Percentiles rank a stretch among this genome's conserved stretches.
phyloP scores from a whole-genome alignment of 2,888 invertebrate species.

The Amphiduros pacificus region DNA sequence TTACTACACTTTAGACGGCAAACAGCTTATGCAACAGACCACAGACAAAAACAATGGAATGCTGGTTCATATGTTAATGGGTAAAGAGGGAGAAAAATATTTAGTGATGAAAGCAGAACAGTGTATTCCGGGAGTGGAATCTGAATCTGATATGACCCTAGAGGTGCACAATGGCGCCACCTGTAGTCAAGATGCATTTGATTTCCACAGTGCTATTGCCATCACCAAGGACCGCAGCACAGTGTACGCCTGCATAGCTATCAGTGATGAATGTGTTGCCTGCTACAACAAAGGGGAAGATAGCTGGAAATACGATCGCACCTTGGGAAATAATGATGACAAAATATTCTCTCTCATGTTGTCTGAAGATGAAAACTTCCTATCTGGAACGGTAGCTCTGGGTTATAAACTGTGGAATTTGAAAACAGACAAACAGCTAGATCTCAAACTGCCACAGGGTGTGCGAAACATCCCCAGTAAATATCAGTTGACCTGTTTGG shows the following conservation, averaged over 20 bases:
- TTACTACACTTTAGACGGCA: conserved; percentile 33
- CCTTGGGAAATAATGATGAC: conserved; percentile 51
- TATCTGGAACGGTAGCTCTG: conserved; percentile 68
- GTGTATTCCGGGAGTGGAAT: conserved; percentile 37
- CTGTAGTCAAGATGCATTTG: conserved; percentile 48
- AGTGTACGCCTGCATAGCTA: conserved; percentile 56
- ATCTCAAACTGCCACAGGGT: conserved; percentile 63
- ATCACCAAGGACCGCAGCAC: conserved; percentile 38
- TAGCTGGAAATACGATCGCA: conserved; percentile 49
- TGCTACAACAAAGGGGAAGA: conserved; percentile 43
- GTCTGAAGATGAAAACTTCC: conserved; percentile 77
- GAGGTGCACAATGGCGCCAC: conserved; percentile 37
- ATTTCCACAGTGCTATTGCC: conserved; percentile 57
- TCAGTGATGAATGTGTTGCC: conserved; percentile 55
- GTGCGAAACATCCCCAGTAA: conserved; percentile 91
- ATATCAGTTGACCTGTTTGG: conserved; percentile 86
- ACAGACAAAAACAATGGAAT: conserved; percentile 33
- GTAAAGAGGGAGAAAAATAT: conserved; percentile 20
- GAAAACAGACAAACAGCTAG: conserved; percentile 43
- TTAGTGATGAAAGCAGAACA: conserved; percentile 33
- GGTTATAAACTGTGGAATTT: conserved; percentile 61
- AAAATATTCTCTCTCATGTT: conserved; percentile 68
- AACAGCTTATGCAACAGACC: conserved; percentile 1
- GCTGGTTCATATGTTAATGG: conserved; percentile 36
- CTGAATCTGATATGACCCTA: conserved; percentile 50